Percentiles rank a stretch among this genome's conserved stretches.
These are phyloP conservation scores for Sthenelais limicola DNA, from an alignment of 2,888 invertebrate species.

Conservation along the genomic window DNA sequence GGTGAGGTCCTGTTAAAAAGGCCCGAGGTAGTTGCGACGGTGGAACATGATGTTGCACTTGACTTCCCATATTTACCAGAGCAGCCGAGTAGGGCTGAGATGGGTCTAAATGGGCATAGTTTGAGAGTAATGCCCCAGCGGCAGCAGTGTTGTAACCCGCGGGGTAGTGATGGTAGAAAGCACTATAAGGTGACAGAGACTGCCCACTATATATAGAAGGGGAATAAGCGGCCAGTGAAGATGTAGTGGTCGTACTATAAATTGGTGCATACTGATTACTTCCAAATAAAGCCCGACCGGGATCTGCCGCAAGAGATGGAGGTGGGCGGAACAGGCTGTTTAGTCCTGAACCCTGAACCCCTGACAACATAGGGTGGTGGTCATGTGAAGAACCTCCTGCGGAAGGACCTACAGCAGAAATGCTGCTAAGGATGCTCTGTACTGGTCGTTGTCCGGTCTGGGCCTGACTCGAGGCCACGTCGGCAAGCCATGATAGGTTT, in stretches of 20 bases:
- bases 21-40: constrained; percentile 59
- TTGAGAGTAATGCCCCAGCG: constrained; percentile 23
- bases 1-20: constrained; percentile 45
- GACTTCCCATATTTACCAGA: constrained; percentile 66
- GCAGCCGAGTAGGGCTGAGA: constrained; percentile 65
- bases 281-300: constrained; percentile 50
- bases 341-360: constrained; percentile 38
- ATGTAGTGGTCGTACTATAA: constrained; percentile 47
- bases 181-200: constrained; percentile 56
- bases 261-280: constrained; percentile 48
- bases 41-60: constrained; percentile 55
- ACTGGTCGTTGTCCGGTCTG: constrained; percentile 46
- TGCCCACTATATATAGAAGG: constrained; percentile 52
- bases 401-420: neutral
- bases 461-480: constrained; percentile 53
- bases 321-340: constrained; percentile 56
- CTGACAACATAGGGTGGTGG: constrained; percentile 37
- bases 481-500: constrained; percentile 54
- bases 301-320: constrained; percentile 54
- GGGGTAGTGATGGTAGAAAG: constrained; percentile 59
- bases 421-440: constrained; percentile 41
- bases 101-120: constrained; percentile 59
- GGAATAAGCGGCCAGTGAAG: constrained; percentile 49
- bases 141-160: constrained; percentile 15
- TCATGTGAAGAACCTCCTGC: constrained; percentile 6